Conservation (phyloP, 2,113 vertebrate species). For the Pyrgilauda ruficollis region DNA sequence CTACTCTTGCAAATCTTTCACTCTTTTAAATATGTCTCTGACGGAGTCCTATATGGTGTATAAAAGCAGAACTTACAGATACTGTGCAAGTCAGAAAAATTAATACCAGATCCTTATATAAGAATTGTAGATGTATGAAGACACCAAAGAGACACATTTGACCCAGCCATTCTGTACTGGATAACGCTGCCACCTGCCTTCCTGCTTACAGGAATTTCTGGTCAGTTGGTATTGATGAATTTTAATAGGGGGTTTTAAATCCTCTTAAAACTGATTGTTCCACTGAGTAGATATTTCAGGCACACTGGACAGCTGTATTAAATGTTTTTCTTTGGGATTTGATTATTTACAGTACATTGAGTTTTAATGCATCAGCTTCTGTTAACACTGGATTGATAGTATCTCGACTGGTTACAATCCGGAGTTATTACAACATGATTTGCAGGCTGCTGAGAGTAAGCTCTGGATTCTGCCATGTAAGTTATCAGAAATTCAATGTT, state of each 20-base stretch:
- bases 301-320: background rate
- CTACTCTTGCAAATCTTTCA: background rate
- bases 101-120: background rate
- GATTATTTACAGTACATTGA: conserved; percentile 4
- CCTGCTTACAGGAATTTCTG: background rate
- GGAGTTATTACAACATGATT: background rate
- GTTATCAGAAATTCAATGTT: background rate
- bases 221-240: background rate
- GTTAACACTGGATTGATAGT: background rate
- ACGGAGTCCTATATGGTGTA: background rate
- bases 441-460: background rate
- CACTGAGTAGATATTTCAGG: background rate
- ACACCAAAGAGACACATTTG: background rate
- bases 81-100: background rate
- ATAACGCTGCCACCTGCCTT: background rate
- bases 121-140: background rate
- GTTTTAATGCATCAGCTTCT: conserved; percentile 23
- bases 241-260: background rate
- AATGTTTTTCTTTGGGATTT: conserved; percentile 28
- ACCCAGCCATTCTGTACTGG: background rate
- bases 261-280: conserved; percentile 13
- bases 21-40: background rate
- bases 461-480: background rate
- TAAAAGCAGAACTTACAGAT: background rate
- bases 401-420: background rate